Percentiles rank a stretch among this genome's conserved stretches.
phyloP scores from a whole-genome alignment of 2,797 vertebrate genomes.

The Schizopygopsis malacanthus region DNA sequence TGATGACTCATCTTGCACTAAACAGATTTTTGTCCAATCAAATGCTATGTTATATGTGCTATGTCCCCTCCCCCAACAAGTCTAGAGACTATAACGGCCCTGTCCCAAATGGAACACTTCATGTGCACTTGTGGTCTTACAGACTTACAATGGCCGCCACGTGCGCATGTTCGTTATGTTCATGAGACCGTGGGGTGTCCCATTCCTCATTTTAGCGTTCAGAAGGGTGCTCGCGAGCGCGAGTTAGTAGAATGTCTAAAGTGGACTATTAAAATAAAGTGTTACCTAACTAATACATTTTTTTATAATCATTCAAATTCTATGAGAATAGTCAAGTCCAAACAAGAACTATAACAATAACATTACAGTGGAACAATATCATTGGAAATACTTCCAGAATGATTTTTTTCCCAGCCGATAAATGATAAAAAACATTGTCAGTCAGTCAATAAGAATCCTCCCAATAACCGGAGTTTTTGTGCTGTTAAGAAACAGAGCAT shows the following conservation, averaged over 20 bases:
- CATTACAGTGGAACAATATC: neutral
- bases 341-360: neutral
- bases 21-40: neutral
- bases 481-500: neutral
- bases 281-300: neutral
- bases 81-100: neutral
- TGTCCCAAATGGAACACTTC: too few relatives aligned
- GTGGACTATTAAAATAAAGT: too few relatives aligned
- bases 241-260: too few relatives aligned
- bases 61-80: neutral
- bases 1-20: neutral
- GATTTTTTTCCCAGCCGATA: accelerated
- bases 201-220: too few relatives aligned
- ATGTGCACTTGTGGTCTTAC: too few relatives aligned
- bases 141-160: too few relatives aligned
- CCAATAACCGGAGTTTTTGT: neutral
- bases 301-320: neutral
- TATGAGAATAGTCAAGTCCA: neutral
- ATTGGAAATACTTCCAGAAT: neutral
- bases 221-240: too few relatives aligned
- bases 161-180: too few relatives aligned
- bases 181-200: too few relatives aligned
- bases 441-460: neutral
- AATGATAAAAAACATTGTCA: neutral
- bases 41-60: neutral